Percentiles rank a stretch among this genome's conserved stretches.
Evolutionary conservation across 1,140 invertebrate species (phyloP).

Genomic region (Phocides pigmalion): DNA sequence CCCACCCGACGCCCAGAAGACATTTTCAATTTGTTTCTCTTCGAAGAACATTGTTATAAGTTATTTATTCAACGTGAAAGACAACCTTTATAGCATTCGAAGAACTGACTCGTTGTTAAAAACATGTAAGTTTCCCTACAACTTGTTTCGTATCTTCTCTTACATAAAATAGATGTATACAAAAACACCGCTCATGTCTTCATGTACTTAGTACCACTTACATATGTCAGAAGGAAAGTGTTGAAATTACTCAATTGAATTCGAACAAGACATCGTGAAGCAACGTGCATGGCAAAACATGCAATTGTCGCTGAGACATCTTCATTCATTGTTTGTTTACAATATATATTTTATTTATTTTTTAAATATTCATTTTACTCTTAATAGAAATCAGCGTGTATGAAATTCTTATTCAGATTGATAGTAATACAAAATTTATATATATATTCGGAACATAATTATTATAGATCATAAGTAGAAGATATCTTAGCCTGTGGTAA

Average conservation of each 20-base stretch:
- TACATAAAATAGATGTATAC: neutral
- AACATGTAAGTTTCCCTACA: conserved; percentile 1
- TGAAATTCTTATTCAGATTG: no score
- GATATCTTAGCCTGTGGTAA: no score
- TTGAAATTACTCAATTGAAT: neutral
- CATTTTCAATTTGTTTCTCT: conserved; percentile 37
- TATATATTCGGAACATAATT: no score
- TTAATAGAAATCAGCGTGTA: no score
- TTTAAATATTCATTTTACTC: no score
- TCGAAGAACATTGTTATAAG: conserved; percentile 35
- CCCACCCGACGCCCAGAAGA: conserved; percentile 36
- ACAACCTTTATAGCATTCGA: conserved; percentile 3
- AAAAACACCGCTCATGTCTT: neutral
- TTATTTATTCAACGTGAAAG: conserved; percentile 29
- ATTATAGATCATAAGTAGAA: no score
- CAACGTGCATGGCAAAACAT: no score
- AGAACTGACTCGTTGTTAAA: conserved; percentile 1
- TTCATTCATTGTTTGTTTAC: no score
- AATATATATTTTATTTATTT: no score
- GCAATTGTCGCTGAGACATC: no score
- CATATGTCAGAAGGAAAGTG: neutral
- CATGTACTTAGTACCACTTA: neutral
- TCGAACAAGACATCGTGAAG: no score
- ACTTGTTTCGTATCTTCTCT: neutral
- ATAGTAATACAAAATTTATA: no score